A percentile compares a stretch with the other conserved stretches of the same genome.
These are phyloP conservation scores for Poeciliopsis turneri DNA, from an alignment of 2,797 vertebrate species.

Conservation along the genomic window DNA sequence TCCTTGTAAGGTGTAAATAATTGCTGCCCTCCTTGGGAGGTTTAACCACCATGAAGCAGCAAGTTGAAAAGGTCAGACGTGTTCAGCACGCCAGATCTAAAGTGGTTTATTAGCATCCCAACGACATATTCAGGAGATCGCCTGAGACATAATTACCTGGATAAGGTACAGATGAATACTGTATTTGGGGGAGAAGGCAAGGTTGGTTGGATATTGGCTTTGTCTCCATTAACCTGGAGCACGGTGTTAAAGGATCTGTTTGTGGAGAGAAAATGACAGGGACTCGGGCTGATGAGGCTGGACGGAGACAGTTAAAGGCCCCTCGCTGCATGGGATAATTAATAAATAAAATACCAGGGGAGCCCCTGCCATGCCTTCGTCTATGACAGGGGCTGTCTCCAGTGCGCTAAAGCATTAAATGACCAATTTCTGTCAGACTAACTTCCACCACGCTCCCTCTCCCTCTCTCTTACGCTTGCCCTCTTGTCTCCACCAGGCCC, in stretches of 20 bases:
- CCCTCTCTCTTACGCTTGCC: slow-evolving; percentile 65
- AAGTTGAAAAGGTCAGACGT: slow-evolving; percentile 80
- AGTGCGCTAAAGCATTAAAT: slow-evolving; percentile 99
- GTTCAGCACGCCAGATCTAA: slow-evolving; percentile 67
- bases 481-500: slow-evolving; percentile 67
- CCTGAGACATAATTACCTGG: slow-evolving; percentile 82
- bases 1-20: slow-evolving; percentile 71
- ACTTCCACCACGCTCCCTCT: slow-evolving; percentile 89
- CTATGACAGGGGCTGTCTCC: slow-evolving; percentile 99
- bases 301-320: slow-evolving; percentile 92
- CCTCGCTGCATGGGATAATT: slow-evolving; percentile 96
- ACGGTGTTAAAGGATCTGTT: slow-evolving; percentile 89
- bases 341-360: slow-evolving; percentile 98
- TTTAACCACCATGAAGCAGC: slow-evolving; percentile 61
- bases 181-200: slow-evolving; percentile 75
- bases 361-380: slow-evolving; percentile 90
- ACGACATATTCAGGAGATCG: slow-evolving; percentile 76
- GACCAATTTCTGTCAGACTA: slow-evolving; percentile 99
- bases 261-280: slow-evolving; percentile 88
- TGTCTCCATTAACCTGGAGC: slow-evolving; percentile 86
- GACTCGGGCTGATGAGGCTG: slow-evolving; percentile 90
- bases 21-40: slow-evolving; percentile 64
- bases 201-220: slow-evolving; percentile 79
- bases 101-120: slow-evolving; percentile 79
- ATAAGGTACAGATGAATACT: slow-evolving; percentile 78